Evolutionary conservation across 2,113 vertebrate genomes (phyloP).

Genomic region (Ptilorrhoa leucosticta): DNA sequence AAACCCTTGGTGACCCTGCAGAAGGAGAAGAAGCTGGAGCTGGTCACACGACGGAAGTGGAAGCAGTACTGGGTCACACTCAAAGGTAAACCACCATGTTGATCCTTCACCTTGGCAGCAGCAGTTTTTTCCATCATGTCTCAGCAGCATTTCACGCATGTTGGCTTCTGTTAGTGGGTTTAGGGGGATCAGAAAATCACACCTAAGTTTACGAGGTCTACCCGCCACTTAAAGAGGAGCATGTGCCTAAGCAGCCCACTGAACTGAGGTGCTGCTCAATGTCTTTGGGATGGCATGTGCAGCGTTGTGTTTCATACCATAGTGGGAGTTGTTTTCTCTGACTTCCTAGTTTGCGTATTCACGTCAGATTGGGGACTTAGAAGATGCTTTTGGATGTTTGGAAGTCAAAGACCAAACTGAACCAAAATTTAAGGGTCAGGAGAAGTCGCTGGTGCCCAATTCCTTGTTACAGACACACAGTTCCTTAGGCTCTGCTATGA

Average conservation of each 20-base stretch:
- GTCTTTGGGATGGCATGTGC: background rate
- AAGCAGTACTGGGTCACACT: conserved; percentile 95
- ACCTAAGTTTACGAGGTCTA: background rate
- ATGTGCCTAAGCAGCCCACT: background rate
- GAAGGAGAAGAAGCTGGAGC: conserved; percentile 94
- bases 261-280: background rate
- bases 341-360: background rate
- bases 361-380: background rate
- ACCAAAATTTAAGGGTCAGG: background rate
- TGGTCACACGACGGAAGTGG: conserved; percentile 90
- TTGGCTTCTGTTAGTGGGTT: background rate
- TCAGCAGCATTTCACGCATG: background rate
- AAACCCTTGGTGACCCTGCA: conserved; percentile 91
- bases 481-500: background rate
- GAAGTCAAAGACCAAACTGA: background rate
- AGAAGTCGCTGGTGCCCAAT: background rate
- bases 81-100: conserved; percentile 75
- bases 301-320: background rate
- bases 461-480: background rate
- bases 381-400: background rate
- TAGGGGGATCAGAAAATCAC: background rate
- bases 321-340: background rate
- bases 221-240: background rate
- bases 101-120: background rate
- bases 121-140: background rate